Conservation (phyloP, 1,140 invertebrate genomes). For the Drusus annulatus region DNA sequence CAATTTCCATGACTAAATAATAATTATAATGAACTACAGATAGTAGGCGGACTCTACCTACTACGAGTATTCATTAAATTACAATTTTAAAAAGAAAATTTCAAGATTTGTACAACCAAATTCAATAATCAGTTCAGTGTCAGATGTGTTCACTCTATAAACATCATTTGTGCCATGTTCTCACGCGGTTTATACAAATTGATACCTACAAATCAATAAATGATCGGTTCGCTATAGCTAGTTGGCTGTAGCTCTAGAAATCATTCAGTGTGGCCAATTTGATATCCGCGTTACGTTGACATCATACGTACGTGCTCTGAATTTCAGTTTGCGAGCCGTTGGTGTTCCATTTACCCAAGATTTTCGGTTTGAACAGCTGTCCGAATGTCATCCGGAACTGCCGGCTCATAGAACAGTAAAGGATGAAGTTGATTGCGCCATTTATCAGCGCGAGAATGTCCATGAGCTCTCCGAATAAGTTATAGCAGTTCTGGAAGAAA, state of each 20-base stretch:
- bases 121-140: no score
- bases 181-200: not conserved
- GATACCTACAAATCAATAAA: not conserved
- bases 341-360: constrained; percentile 62
- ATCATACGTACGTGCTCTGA: constrained; percentile 57
- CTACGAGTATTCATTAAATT: no score
- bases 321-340: constrained; percentile 54
- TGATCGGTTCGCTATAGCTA: not conserved
- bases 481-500: constrained; percentile 83
- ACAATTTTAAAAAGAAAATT: no score
- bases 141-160: no score
- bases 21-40: no score
- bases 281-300: constrained; percentile 17
- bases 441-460: constrained; percentile 93
- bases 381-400: constrained; percentile 93
- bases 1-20: no score
- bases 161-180: not conserved
- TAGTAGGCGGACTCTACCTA: no score
- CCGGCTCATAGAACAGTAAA: constrained; percentile 95
- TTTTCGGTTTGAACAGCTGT: constrained; percentile 75
- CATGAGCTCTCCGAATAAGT: constrained; percentile 90
- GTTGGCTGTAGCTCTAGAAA: not conserved
- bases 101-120: no score
- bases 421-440: constrained; percentile 93
- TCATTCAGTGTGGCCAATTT: constrained; percentile 4